Evolutionary conservation across 2,797 vertebrate genomes (phyloP), one percentile per base, ranked within the genome.

Genomic region (Karalla daura): DNA sequence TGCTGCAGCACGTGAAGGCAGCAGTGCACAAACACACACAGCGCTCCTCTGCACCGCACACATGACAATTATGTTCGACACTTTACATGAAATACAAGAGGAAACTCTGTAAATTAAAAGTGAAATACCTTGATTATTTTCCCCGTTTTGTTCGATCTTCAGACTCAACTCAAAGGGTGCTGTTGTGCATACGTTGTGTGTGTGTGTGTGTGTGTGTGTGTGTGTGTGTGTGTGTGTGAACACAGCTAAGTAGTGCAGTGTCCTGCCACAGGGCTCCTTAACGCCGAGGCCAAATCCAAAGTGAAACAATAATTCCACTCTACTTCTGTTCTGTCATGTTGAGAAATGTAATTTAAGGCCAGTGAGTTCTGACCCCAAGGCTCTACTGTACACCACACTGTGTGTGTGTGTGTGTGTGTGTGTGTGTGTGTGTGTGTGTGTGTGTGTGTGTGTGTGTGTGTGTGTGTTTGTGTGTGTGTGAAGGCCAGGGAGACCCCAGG

Each of bases 271-370:
- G 85, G 91, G 85, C 80, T 76, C 81, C 83, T 91, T 88, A 88
- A 86, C 89, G 86, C 85, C 63, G 49, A 17, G 70, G 59, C 52
- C 75, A 88, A 89, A 91, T 90, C 85, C 80, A 86, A 89, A 90
- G 83, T 88, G 89, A 92, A 92, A 92, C 91, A 90, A 90, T 91
- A 86, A 89, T 90, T 92, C 79, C 88, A 88, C 87, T 90, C 77
- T 85, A 87, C 87, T 90, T 91, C 85, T 92, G 89, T 82, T 88
- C 89, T 87, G 89, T 91, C 91, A 87, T 87, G 88, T 91, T 82
- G 90, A 91, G 88, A 90, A 91, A 92, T 90, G 83, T 89, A 89
- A 93, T 93, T 93, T 92, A 88, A 91, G 89, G 92, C 89, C 91
- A 92, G 86, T 83, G 83, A 91, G 80, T 87, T 88, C 49, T 84